Evolutionary conservation across 2,113 vertebrate genomes (phyloP).

Genomic region (Vidua macroura): DNA sequence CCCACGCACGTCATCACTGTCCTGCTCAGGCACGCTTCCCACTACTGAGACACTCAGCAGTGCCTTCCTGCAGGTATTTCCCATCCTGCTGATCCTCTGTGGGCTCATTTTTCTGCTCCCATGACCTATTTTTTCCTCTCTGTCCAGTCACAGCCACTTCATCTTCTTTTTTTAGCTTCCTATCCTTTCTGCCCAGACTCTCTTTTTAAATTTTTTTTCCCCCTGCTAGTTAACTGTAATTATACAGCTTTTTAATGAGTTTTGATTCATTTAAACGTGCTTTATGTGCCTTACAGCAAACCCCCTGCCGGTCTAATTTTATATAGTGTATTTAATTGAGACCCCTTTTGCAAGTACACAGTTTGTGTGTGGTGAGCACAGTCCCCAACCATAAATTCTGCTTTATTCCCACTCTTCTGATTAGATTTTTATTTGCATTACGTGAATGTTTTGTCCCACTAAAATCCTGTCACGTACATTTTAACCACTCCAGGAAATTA

Average conservation of each 20-base stretch:
- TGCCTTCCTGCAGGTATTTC: background rate
- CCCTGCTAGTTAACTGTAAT: background rate
- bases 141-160: background rate
- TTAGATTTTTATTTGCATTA: slow-evolving; percentile 20
- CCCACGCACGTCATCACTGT: background rate
- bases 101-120: background rate
- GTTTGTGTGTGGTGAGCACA: background rate
- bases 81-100: background rate
- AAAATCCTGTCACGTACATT: slow-evolving; percentile 3
- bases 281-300: background rate
- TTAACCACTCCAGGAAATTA: slow-evolving; percentile 42
- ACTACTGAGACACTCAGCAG: background rate
- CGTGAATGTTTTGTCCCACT: background rate
- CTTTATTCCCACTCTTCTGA: background rate
- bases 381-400: background rate
- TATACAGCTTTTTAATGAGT: slow-evolving; percentile 1
- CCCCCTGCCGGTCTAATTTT: background rate
- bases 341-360: background rate
- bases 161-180: background rate
- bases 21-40: fast-evolving
- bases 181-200: background rate
- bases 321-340: slow-evolving; percentile 11
- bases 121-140: background rate
- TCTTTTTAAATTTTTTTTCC: background rate
- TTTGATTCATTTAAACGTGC: background rate